These are phyloP conservation scores for Sitobion miscanthi DNA, from an alignment of 1,140 invertebrate species.

Conservation along the genomic window DNA sequence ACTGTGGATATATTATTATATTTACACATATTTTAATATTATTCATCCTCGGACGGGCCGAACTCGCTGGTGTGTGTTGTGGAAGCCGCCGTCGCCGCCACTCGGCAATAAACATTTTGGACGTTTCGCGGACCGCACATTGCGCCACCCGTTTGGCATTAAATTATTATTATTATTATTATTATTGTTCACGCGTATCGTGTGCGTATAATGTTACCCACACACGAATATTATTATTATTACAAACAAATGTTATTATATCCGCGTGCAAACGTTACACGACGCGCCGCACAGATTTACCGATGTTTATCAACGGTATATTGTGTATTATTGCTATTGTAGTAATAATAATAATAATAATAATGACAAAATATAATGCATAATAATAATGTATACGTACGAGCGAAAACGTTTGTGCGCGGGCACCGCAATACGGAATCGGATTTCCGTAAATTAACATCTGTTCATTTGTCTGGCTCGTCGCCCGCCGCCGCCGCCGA, in stretches of 20 bases:
- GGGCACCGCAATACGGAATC: background rate
- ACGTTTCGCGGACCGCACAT: background rate
- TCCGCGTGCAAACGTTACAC: background rate
- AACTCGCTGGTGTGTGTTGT: background rate
- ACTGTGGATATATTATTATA: background rate
- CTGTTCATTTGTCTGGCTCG: background rate
- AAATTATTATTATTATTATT: background rate
- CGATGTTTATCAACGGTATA: background rate
- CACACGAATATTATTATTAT: background rate
- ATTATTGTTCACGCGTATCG: background rate
- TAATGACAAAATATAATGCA: too few relatives aligned
- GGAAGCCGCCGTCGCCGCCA: background rate
- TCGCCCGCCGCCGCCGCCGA: background rate
- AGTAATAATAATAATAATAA: too few relatives aligned
- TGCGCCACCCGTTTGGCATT: background rate
- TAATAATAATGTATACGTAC: too few relatives aligned
- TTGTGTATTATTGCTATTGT: background rate
- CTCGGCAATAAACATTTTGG: constrained; percentile 5
- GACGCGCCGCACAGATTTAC: background rate
- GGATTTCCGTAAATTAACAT: constrained; percentile 7
- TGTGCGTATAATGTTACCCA: background rate
- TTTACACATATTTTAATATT: background rate
- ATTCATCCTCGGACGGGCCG: background rate
- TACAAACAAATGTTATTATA: background rate
- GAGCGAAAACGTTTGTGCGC: background rate